Base-by-base conservation (phyloP, 2,888 invertebrate species). In the Acleris literana region DNA sequence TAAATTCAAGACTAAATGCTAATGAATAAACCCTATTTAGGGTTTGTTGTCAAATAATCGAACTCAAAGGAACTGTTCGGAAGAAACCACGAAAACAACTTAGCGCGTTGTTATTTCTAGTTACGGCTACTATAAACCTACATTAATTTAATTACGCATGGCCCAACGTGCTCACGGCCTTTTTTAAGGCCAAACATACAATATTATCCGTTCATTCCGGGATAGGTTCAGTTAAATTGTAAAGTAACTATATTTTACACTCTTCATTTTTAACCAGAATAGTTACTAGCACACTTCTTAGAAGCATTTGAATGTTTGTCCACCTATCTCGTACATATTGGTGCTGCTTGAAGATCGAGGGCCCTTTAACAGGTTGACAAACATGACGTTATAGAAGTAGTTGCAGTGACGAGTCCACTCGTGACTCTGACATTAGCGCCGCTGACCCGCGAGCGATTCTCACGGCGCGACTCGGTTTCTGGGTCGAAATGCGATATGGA, bases 381-480 rank as follows among this genome's bases (percentile, higher is more conserved):
- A 49, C 46, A 20, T 55, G 43, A 43, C 43, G 20, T 39, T 54
- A 18, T 43, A 20, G 20, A 43, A 20, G 55, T 20, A 63, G 22
- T 63, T 53, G 54, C 39, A 54, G 54, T 44, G 53, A 48, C 49
- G 65, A 60, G 65, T 65, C 65, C 65, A 65, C 53, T 65, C 84
- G 83, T 84, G 84, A 80, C 76, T 73, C 62, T 71, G 75, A 73
- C 78, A 79, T 85, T 80, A 82, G 74, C 74, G 70, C 69, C 70
- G 72, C 65, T 77, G 80, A 80, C 81, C 80, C 71, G 74, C 69
- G 72, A 57, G 78, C 75, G 64, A 72, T 80, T 85, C 85, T 78
- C 85, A 85, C 84, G 82, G 76, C 72, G 74, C 76, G 72, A 71
- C 74, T 79, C 77, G 72, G 69, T 77, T 80, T 81, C 78, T 81